phyloP scores from a whole-genome alignment of 2,113 vertebrate genomes.

The Herpetotheres cachinnans region DNA sequence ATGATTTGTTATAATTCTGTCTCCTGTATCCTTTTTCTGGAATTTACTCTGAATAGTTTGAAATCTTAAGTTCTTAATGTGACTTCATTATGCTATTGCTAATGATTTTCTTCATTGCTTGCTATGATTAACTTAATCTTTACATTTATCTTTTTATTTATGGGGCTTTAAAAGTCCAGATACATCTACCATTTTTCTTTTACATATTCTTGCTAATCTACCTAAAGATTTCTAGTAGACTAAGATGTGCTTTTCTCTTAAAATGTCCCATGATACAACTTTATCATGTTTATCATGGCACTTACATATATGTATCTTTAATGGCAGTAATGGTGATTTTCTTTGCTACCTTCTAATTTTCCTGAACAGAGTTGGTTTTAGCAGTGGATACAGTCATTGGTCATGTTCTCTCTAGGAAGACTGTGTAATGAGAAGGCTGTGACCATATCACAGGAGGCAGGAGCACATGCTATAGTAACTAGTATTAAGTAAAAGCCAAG shows the following conservation, averaged over 20 bases:
- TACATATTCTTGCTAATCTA: background rate
- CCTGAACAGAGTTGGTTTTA: background rate
- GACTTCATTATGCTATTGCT: background rate
- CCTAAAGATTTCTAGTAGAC: background rate
- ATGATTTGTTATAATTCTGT: background rate
- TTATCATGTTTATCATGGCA: background rate
- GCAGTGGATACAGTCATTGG: background rate
- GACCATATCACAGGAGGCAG: background rate
- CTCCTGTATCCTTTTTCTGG: background rate
- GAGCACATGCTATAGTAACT: background rate
- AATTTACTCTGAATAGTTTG: background rate
- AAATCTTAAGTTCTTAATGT: background rate
- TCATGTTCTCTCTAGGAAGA: background rate
- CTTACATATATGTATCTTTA: background rate
- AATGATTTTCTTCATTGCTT: background rate
- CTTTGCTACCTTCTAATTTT: background rate
- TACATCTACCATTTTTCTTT: background rate
- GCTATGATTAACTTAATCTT: background rate
- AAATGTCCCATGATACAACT: background rate
- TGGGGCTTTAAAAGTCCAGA: background rate
- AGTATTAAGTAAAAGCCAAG: background rate
- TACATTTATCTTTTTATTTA: background rate
- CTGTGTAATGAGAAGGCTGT: background rate
- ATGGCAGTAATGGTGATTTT: background rate
- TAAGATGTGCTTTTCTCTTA: background rate